phyloP scores from a whole-genome alignment of 2,113 vertebrate species.

The Hyperopisus bebe region DNA sequence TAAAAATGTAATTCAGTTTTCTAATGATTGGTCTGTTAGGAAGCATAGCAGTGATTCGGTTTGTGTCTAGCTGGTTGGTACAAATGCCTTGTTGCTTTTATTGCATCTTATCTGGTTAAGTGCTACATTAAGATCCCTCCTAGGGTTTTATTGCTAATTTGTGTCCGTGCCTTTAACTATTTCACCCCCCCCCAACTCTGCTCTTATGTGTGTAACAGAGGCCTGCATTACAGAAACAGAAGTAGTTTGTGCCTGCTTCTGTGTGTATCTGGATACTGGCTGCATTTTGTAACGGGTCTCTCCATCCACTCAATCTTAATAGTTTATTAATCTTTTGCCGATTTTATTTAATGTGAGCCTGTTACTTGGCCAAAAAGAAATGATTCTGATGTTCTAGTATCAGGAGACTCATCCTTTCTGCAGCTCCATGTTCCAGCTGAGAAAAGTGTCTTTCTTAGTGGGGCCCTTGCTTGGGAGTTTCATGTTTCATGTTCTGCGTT shows the following conservation, averaged over 20 bases:
- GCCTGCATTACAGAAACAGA: neutral
- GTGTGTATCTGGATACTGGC: neutral
- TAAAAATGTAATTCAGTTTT: neutral
- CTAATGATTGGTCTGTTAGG: neutral
- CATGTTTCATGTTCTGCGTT: neutral
- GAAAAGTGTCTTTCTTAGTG: neutral
- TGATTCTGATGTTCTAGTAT: neutral
- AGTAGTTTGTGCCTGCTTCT: neutral
- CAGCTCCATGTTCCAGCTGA: neutral
- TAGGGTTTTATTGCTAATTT: neutral
- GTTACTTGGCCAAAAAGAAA: neutral
- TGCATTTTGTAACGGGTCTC: neutral
- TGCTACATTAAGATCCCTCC: neutral
- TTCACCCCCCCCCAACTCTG: neutral
- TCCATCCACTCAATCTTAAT: neutral
- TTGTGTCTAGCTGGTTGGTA: neutral
- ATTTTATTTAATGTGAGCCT: neutral
- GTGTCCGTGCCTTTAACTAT: neutral
- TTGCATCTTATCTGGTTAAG: neutral
- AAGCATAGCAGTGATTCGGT: neutral
- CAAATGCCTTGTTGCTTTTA: neutral
- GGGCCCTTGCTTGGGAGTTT: neutral
- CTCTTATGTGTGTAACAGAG: neutral
- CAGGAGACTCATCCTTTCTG: neutral
- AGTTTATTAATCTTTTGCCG: neutral